A percentile compares a stretch with the other conserved stretches of the same genome.
These are phyloP conservation scores for Meiosimyza platycephala DNA, from an alignment of 2,888 invertebrate genomes.

Conservation along the genomic window DNA sequence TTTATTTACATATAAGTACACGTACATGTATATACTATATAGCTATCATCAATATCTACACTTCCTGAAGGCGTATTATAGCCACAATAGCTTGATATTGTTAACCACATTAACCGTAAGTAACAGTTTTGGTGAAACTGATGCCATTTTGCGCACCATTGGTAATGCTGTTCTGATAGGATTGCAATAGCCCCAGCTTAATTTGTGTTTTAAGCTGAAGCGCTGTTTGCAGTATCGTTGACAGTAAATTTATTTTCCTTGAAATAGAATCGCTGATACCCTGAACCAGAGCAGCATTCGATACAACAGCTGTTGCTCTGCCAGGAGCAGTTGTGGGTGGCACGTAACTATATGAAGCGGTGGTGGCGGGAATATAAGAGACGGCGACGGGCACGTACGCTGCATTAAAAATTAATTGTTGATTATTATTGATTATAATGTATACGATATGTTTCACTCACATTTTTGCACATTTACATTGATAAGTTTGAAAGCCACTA, in stretches of 20 bases:
- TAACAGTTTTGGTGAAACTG: too few species aligned
- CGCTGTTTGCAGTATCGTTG: constrained; percentile 13
- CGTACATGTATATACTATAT: too few species aligned
- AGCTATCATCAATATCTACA: too few species aligned
- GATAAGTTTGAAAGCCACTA: constrained; percentile 25
- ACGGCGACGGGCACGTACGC: too few species aligned
- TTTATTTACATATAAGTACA: too few species aligned
- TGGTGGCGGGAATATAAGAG: too few species aligned
- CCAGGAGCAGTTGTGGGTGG: too few species aligned
- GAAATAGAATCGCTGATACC: constrained; percentile 4
- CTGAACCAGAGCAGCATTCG: constrained; percentile 13
- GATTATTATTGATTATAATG: background rate
- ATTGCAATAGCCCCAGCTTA: background rate
- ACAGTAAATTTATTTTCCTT: constrained; percentile 26
- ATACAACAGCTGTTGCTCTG: background rate
- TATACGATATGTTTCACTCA: background rate
- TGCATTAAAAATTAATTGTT: background rate
- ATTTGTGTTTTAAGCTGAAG: constrained; percentile 21
- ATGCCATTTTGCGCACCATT: background rate
- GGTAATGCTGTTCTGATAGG: background rate
- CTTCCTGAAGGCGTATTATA: too few species aligned
- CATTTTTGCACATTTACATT: constrained; percentile 19
- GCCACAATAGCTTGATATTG: too few species aligned
- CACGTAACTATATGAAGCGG: too few species aligned
- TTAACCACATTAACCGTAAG: too few species aligned